phyloP scores from a whole-genome alignment of 92 coral and sea anemone species.

The Parazoanthus swiftii region DNA sequence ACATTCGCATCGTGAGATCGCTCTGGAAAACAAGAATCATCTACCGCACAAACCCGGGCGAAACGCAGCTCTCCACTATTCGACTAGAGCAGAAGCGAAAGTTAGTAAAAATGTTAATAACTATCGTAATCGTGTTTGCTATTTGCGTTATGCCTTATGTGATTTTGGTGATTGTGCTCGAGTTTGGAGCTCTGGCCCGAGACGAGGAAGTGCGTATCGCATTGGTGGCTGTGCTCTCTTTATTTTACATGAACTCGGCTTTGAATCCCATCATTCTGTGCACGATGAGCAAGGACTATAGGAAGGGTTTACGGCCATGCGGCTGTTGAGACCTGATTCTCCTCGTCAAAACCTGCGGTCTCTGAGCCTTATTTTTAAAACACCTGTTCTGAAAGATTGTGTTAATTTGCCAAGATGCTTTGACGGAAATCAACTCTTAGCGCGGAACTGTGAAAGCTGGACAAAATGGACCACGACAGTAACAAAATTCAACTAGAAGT shows the following conservation, averaged over 20 bases:
- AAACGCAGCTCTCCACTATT: slow-evolving; percentile 61
- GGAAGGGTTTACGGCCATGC: slow-evolving; percentile 80
- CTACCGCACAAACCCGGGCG: slow-evolving; percentile 57
- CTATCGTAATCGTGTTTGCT: slow-evolving; percentile 86
- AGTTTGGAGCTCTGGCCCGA: slow-evolving; percentile 64
- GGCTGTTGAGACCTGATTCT: slow-evolving; percentile 46
- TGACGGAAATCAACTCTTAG: slow-evolving; percentile 14
- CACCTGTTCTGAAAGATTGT: neutral
- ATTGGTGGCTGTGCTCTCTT: slow-evolving; percentile 74
- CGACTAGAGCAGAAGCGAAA: slow-evolving; percentile 92
- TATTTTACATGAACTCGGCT: slow-evolving; percentile 88
- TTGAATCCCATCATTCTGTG: slow-evolving; percentile 90
- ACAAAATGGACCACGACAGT: neutral
- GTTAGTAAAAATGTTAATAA: slow-evolving; percentile 90
- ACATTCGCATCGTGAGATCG: slow-evolving; percentile 54
- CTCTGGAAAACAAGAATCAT: slow-evolving; percentile 42
- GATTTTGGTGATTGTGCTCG: slow-evolving; percentile 60
- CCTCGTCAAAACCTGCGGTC: slow-evolving; percentile 6
- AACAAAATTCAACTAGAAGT: neutral
- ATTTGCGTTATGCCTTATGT: slow-evolving; percentile 85
- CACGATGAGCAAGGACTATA: slow-evolving; percentile 96
- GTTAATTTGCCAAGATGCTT: slow-evolving; percentile 28
- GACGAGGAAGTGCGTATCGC: slow-evolving; percentile 51
- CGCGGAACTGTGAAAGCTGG: neutral
- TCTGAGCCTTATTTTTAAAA: neutral